These are phyloP conservation scores for Columbina picui DNA, from an alignment of 2,113 vertebrate species.

Conservation along the genomic window DNA sequence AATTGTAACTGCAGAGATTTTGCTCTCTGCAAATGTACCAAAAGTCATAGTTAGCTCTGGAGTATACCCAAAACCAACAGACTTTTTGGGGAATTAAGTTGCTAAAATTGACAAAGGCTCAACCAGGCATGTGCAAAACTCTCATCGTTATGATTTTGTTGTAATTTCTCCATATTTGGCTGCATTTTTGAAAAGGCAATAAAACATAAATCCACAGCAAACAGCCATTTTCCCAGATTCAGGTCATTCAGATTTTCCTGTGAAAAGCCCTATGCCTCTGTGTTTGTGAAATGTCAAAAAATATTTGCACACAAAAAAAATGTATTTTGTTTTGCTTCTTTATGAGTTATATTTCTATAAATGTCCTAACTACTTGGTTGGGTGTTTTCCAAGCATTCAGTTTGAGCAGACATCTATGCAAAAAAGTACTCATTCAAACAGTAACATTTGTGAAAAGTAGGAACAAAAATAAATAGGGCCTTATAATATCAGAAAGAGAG, in stretches of 20 bases:
- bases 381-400: background rate
- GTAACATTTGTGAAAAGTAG: background rate
- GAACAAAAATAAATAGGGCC: background rate
- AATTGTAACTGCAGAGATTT: background rate
- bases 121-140: background rate
- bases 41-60: background rate
- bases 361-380: background rate
- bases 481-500: background rate
- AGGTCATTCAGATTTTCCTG: background rate
- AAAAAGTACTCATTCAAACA: background rate
- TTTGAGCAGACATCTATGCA: background rate
- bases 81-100: background rate
- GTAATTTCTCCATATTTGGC: background rate
- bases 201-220: background rate
- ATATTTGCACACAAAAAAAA: background rate
- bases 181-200: background rate
- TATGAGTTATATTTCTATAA: background rate
- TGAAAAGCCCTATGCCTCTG: background rate
- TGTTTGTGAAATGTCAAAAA: background rate
- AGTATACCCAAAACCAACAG: background rate
- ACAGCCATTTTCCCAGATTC: background rate
- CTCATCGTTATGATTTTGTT: background rate
- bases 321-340: background rate
- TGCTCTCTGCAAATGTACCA: background rate
- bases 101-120: background rate